Base-by-base conservation (phyloP, 1,140 invertebrate genomes). In the Macrosteles quadrilineatus region DNA sequence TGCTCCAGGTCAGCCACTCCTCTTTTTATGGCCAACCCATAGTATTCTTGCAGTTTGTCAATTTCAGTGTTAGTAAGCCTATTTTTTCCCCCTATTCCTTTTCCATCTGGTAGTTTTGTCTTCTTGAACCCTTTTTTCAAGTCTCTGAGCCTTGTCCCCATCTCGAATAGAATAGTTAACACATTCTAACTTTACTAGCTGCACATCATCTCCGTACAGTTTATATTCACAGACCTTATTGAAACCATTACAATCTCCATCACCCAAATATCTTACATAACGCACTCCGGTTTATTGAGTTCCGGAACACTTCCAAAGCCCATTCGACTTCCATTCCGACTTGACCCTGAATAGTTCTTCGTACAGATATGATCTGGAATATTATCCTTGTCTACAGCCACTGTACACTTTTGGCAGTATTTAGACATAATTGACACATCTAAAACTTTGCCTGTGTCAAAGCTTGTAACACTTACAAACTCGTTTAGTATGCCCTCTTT, bases 101-200 rank as follows among this genome's bases (percentile, higher is more conserved):
- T 68, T 45, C 47, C 31, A 36, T 67, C 63, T 27, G 32, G 17
- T 30, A 53, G 23, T 25, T 43, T 25, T 25, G 19, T 40, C 23
- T 62, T 59, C 23, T 47, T n/a, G 30, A 3, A 36, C 11, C 62
- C 29, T 30, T 29, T 55, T 50, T 63, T 45, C n/a, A 55, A 17
- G 21, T 36, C 62, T 68, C 29, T 11, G 0, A 66, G 21, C 29
- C 57, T 45, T 4, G 45, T 17, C 11, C 59, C 55, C 57, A 43
- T 40, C n/a, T 29, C 67, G 32, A 30, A 70, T 72, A 14, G 69
- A 31, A 66, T 72, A 68, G 12, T 57, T 27, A 1, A 65, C 47
- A 50, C 71, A 72, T 23, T 69, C 71, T 65, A 69, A n/a, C 40
- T 72, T 72, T 45, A 53, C 66, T 36, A 75, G 53, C 50, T 59